Evolutionary conservation across 2,797 vertebrate species (phyloP).

Genomic region (Micrastur ruficollis): DNA sequence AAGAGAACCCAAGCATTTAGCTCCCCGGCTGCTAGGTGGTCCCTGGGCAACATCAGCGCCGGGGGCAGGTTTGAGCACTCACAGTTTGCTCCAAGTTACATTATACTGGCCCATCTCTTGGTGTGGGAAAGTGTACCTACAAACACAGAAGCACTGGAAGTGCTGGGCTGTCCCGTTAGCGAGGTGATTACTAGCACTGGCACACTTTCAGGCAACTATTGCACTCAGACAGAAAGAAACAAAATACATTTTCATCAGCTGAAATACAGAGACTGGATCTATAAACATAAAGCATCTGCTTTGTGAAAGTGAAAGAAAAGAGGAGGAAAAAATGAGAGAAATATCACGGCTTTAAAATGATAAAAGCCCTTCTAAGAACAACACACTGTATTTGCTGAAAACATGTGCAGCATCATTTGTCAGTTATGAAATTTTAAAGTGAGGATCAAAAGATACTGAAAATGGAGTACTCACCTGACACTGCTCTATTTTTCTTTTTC

Average conservation of each 20-base stretch:
- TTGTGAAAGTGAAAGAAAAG: background rate
- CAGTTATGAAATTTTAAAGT: background rate
- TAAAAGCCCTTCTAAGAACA: constrained; percentile 8
- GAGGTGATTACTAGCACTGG: background rate
- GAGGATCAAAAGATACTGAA: background rate
- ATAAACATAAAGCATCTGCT: constrained; percentile 30
- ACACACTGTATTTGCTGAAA: background rate
- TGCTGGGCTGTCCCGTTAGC: background rate
- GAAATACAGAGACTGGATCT: background rate
- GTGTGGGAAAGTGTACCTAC: background rate
- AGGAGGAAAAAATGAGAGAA: background rate
- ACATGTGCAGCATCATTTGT: background rate
- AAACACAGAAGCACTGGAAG: background rate
- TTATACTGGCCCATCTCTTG: background rate
- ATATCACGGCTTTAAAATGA: background rate
- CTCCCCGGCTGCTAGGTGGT: background rate
- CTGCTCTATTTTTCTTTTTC: background rate
- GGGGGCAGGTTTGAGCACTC: background rate
- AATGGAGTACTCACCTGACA: background rate
- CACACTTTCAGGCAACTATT: background rate
- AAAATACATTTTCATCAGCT: constrained; percentile 20
- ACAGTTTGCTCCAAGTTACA: background rate
- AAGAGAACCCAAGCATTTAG: background rate
- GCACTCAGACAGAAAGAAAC: background rate
- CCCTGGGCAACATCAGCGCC: background rate